phyloP scores from a whole-genome alignment of 2,797 vertebrate species.

The Zenarchopterus dispar region DNA sequence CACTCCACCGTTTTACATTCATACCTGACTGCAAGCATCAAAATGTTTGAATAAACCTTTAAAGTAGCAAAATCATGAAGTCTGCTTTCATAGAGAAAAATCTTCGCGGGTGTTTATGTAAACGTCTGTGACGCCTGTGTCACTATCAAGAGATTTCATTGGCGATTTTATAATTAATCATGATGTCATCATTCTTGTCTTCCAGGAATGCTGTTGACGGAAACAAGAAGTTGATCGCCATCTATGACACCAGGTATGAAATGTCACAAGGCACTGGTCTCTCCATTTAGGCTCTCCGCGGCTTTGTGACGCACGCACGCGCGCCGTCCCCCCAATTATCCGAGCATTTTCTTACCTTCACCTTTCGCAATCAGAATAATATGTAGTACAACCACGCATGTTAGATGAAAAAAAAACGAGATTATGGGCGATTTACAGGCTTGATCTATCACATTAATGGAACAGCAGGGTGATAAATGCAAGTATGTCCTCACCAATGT shows the following conservation, averaged over 20 bases:
- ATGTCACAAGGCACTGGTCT: constrained; percentile 4
- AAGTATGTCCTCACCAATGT: constrained; percentile 23
- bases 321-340: constrained; percentile 13
- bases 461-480: constrained; percentile 42
- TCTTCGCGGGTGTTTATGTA: background rate
- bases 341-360: background rate
- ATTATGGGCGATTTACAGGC: constrained; percentile 21
- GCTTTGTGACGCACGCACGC: background rate
- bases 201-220: constrained; percentile 94
- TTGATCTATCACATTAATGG: constrained; percentile 43
- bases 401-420: constrained; percentile 1
- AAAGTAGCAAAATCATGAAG: no score
- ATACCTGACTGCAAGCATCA: constrained; percentile 3
- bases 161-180: constrained; percentile 20
- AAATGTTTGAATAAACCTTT: no score
- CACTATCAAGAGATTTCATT: constrained; percentile 6
- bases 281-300: background rate
- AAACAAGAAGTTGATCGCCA: constrained; percentile 92
- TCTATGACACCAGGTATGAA: constrained; percentile 94
- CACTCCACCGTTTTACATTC: constrained; percentile 22
- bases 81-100: background rate
- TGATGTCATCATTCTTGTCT: constrained; percentile 32
- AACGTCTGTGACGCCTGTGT: background rate
- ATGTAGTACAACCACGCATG: background rate
- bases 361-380: background rate